Evolutionary conservation across 2,797 vertebrate genomes (phyloP).

Genomic region (Neoniphon sammara): DNA sequence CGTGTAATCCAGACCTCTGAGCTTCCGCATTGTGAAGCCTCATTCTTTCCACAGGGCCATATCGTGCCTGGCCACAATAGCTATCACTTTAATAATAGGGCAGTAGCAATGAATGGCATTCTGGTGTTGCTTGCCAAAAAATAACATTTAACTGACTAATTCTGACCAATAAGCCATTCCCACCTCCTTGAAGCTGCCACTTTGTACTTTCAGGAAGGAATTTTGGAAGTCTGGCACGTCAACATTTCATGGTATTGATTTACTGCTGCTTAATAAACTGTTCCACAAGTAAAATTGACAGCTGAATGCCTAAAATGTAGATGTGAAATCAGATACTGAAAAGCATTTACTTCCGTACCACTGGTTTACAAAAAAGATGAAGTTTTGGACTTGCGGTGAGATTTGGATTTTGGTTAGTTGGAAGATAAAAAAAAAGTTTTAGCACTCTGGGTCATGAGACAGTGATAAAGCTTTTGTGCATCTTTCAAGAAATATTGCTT

Average conservation of each 20-base stretch:
- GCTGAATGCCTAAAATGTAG: slow-evolving; percentile 27
- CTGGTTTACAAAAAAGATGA: slow-evolving; percentile 24
- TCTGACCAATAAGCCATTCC: slow-evolving; percentile 38
- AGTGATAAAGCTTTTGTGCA: too few species aligned
- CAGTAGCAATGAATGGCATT: slow-evolving; percentile 47
- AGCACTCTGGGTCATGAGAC: too few species aligned
- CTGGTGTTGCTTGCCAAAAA: slow-evolving; percentile 46
- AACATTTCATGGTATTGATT: slow-evolving; percentile 48
- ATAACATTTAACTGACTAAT: slow-evolving; percentile 32
- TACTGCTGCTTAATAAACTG: slow-evolving; percentile 39
- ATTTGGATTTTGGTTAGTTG: too few species aligned
- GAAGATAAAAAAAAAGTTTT: too few species aligned
- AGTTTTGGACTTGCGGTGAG: neutral
- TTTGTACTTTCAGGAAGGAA: slow-evolving; percentile 48
- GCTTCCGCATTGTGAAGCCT: slow-evolving; percentile 68
- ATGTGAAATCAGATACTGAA: slow-evolving; percentile 30
- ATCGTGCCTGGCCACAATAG: slow-evolving; percentile 55
- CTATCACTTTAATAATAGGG: slow-evolving; percentile 63
- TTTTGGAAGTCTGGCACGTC: slow-evolving; percentile 44
- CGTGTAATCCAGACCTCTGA: slow-evolving; percentile 60
- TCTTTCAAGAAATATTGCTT: too few species aligned
- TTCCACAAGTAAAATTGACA: slow-evolving; percentile 25
- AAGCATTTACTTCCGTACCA: neutral
- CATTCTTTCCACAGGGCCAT: slow-evolving; percentile 67
- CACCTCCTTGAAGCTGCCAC: slow-evolving; percentile 59